Evolutionary conservation across 1,140 invertebrate species (phyloP), one percentile per base, ranked within the genome.

Genomic region (Vanessa tameamea): DNA sequence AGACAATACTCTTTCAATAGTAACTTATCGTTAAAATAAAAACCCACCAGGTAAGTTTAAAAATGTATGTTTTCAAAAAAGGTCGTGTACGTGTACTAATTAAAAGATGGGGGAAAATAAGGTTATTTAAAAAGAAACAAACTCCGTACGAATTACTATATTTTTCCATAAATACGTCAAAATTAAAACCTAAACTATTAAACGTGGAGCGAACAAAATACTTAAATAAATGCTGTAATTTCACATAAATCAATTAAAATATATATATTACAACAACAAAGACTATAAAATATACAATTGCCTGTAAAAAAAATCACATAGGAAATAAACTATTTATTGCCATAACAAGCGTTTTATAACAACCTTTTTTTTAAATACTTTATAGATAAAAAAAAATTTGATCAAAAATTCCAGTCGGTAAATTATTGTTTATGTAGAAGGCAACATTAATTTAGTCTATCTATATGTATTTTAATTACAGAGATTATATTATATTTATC

Each of bases 101-200:
- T 5, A 0, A 43, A 43, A 2, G 48, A n/a, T 15, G 20, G 12
- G 12, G 20, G 13, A 7, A 59, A 59, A 59, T 26, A 31, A 59
- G 14, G n/a, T 11, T 20, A 23, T 0, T 16, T 26, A 43, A 64
- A 47, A n/a, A 68, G 14, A 51, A 7, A 20, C 26, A 50, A 15
- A 16, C 12, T 61, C 53, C 50, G 57, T 66, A 73, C 48, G 57
- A 73, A 73, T 73, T 68, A 73, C 65, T 73, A 68, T 73, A 73
- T 73, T 73, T 67, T 9, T 69, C 43, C n/a, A 71, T 75, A 69
- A 71, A 78, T 80, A 78, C 78, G 64, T 80, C 68, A 82, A 73
- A 48, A 55, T 71, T 71, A 73, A 78, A 76, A 73, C 64, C 67
- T 71, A 78, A 78, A 75, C 51, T 66, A 78, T 83, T 77, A 82